Evolutionary conservation across 2,113 vertebrate species (phyloP).

Genomic region (Dipodomys spectabilis): DNA sequence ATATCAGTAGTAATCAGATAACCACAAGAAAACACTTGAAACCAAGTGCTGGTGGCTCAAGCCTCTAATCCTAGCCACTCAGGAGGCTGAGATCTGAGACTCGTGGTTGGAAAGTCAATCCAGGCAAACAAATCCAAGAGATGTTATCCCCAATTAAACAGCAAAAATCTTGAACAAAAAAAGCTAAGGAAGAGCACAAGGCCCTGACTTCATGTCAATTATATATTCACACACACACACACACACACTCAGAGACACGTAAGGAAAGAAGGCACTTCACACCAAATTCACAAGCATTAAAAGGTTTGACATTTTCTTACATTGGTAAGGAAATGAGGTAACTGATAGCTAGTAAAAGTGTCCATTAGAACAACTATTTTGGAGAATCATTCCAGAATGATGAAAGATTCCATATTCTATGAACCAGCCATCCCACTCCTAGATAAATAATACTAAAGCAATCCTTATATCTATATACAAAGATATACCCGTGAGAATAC

Average conservation of each 20-base stretch:
- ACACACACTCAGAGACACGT: too few relatives aligned
- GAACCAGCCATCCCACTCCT: background rate
- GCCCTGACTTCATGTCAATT: too few relatives aligned
- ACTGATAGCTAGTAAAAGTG: background rate
- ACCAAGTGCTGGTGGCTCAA: too few relatives aligned
- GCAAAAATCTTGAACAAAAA: too few relatives aligned
- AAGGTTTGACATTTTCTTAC: background rate
- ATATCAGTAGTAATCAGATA: background rate
- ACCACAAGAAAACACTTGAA: background rate
- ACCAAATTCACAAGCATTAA: background rate
- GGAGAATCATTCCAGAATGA: background rate
- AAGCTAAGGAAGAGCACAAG: too few relatives aligned
- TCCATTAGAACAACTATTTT: background rate
- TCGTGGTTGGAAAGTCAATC: too few relatives aligned
- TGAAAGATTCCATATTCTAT: background rate
- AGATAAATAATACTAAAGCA: background rate
- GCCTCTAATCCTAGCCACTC: too few relatives aligned
- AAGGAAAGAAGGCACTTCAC: background rate
- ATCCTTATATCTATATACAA: background rate
- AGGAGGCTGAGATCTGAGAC: too few relatives aligned
- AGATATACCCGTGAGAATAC: background rate
- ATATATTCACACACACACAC: too few relatives aligned
- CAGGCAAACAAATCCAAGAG: too few relatives aligned
- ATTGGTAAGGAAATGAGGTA: background rate
- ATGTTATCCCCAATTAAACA: too few relatives aligned